A percentile compares a stretch with the other conserved stretches of the same genome.
phyloP scores from a whole-genome alignment of 2,797 vertebrate genomes.

The Neosalanx taihuensis region DNA sequence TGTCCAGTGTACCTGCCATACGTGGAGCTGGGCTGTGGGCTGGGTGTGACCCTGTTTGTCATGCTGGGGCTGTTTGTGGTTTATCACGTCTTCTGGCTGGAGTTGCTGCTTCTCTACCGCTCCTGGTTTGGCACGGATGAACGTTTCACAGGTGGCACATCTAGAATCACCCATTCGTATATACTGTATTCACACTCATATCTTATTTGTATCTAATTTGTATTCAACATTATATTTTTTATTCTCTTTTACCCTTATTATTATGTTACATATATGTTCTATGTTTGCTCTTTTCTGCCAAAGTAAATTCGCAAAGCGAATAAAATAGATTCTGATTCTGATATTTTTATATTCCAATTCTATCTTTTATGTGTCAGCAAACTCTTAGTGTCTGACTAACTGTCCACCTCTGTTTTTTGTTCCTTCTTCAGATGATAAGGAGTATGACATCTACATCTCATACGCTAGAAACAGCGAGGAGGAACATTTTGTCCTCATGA shows the following conservation, averaged over 20 bases:
- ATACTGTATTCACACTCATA: too few relatives aligned
- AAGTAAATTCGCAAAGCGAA: too few relatives aligned
- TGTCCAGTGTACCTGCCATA: conserved; percentile 72
- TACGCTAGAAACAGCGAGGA: conserved; percentile 91
- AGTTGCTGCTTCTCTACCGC: conserved; percentile 91
- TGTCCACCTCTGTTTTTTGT: not conserved
- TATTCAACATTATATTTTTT: too few relatives aligned
- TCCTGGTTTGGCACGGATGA: conserved; percentile 93
- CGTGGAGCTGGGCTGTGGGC: conserved; percentile 85
- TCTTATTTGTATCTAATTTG: too few relatives aligned
- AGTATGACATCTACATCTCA: conserved; percentile 94
- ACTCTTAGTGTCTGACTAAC: not conserved
- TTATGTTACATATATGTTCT: too few relatives aligned
- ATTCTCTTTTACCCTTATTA: too few relatives aligned
- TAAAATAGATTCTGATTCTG: too few relatives aligned
- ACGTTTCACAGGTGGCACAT: conserved; percentile 80
- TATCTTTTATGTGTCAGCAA: not conserved
- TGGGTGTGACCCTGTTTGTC: conserved; percentile 80
- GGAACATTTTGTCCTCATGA: conserved; percentile 91
- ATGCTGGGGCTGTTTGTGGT: conserved; percentile 83
- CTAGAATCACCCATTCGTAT: not conserved
- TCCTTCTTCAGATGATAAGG: conserved; percentile 81
- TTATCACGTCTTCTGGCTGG: conserved; percentile 92
- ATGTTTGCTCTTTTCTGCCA: too few relatives aligned
- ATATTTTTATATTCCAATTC: too few relatives aligned